phyloP scores from a whole-genome alignment of 2,113 vertebrate genomes.

The Pteropus alecto region DNA sequence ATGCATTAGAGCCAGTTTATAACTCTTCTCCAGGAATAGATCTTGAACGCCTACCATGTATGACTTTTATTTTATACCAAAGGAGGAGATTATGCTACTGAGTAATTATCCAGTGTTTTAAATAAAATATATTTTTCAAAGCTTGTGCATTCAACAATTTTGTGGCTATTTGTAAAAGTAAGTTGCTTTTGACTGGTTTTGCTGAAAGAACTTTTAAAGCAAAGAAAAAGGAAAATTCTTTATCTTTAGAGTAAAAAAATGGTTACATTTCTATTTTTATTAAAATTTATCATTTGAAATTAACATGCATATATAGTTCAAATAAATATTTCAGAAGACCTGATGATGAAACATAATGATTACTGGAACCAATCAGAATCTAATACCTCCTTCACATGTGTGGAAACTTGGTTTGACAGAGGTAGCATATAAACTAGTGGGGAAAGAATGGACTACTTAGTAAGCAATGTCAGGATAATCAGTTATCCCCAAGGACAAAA shows the following conservation, averaged over 20 bases:
- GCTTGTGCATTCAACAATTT: constrained; percentile 55
- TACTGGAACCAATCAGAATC: neutral
- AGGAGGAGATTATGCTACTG: constrained; percentile 25
- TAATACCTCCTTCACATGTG: neutral
- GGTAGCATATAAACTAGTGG: neutral
- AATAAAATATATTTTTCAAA: constrained; percentile 66
- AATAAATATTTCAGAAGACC: constrained; percentile 16
- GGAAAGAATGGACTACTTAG: neutral
- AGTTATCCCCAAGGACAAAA: neutral
- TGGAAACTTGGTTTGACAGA: neutral
- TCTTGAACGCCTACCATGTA: neutral
- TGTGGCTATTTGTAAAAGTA: constrained; percentile 63
- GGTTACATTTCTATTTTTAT: neutral
- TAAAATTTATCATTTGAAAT: neutral
- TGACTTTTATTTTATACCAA: constrained; percentile 62
- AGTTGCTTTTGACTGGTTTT: constrained; percentile 60
- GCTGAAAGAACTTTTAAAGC: neutral
- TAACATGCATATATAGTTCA: neutral
- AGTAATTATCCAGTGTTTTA: constrained; percentile 68
- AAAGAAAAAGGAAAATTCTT: constrained; percentile 20
- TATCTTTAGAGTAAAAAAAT: neutral
- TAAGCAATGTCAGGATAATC: neutral
- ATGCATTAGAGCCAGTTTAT: constrained; percentile 68
- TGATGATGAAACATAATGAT: neutral
- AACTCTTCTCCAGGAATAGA: constrained; percentile 66